Percentiles rank a stretch among this genome's conserved stretches.
Conservation (phyloP, 2,888 invertebrate species). For the Dicycla oo region DNA sequence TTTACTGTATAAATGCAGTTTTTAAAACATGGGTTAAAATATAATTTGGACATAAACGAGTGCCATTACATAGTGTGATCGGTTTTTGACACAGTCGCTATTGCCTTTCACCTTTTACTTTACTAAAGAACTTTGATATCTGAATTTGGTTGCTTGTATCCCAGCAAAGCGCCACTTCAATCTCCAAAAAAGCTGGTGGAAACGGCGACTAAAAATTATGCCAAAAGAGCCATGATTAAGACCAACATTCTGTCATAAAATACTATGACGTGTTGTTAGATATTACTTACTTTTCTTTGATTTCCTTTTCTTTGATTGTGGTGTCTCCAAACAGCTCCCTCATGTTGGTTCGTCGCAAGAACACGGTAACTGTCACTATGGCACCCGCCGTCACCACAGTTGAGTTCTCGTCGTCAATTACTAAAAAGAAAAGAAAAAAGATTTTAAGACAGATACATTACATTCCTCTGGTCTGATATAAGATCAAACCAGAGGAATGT, state of each 20-base stretch:
- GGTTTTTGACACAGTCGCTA: not conserved
- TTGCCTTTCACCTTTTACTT: not conserved
- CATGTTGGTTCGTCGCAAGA: conserved; percentile 95
- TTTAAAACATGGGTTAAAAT: not conserved
- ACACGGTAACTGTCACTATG: conserved; percentile 99
- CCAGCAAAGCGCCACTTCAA: not conserved
- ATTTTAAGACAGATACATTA: not conserved
- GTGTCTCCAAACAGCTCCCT: conserved; percentile 95
- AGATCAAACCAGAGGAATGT: not conserved
- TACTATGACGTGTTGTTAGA: not conserved
- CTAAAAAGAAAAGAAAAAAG: conserved; percentile 84
- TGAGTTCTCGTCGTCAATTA: conserved; percentile 99
- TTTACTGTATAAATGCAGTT: not conserved
- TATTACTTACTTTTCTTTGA: conserved; percentile 85
- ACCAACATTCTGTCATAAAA: not conserved
- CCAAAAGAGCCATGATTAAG: not conserved
- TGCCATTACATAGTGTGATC: not conserved
- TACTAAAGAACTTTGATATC: not conserved
- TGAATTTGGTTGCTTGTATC: not conserved
- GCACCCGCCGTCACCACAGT: conserved; percentile 99
- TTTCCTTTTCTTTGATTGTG: conserved; percentile 92
- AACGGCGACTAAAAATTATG: not conserved
- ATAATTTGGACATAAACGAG: not conserved
- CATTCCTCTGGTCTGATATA: too few species aligned
- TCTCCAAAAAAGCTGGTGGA: not conserved